Evolutionary conservation across 1,140 invertebrate species (phyloP), one percentile per base, ranked within the genome.

Genomic region (Drosophila bocqueti): DNA sequence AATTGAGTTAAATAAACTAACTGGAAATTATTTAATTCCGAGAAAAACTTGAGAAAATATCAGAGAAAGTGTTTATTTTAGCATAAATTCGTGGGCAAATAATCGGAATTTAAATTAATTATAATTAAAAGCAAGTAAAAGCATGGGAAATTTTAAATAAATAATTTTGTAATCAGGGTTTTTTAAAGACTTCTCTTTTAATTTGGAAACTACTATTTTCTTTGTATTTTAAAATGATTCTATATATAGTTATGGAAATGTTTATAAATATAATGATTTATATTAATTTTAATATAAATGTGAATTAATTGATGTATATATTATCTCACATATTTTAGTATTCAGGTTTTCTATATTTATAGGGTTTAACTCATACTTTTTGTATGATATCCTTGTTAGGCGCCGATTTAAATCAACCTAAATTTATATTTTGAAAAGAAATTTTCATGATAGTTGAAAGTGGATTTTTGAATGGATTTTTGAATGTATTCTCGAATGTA

Each of bases 1-100:
- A 54, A 54, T 54, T 36, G n/a, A 9, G 50, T 36, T 36, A 13
- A 54, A 36, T 36, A 36, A 54, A 36, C 31, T 36, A 38, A 24
- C 13, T 38, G 26, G 7, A 10, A 50, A 29, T 50, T 29, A n/a
- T 5, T n/a, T 10, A 5, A 29, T 26, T 49, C 15, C 0, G 0
- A 16, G 24, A 3, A 15, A 24, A 47, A 11, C 18, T 5, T 4
- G 2, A 6, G 4, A 11, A 10, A 21, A 45, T 15, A 5, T 2
- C 1, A 1, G 13, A 13, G 2, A 46, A 15, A 46, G 11, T 13
- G 21, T 46, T 15, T 7, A 7, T 7, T 21, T 10, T 21, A 11
- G 18, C 9, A 4, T 43, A 4, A 10, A 11, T 18, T 43, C 3
- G 3, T 11, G 16, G 18, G 43, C n/a, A 18, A 9, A 45, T 21